Conservation (phyloP, 2,888 invertebrate genomes). For the Embidobia sp. region DNA sequence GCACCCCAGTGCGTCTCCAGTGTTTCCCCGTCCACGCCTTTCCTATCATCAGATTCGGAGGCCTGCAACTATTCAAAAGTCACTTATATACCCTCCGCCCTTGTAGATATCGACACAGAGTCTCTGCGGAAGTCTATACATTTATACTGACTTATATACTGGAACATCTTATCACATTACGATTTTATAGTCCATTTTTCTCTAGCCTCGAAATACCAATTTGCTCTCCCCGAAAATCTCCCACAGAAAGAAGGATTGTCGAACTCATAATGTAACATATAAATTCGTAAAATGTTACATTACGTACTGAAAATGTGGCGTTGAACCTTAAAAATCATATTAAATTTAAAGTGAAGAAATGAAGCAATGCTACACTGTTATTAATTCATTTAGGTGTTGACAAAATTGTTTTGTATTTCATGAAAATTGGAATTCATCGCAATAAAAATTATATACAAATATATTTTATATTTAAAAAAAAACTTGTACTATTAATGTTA, state of each 20-base stretch:
- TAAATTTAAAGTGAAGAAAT: too few species aligned
- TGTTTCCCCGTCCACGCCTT: conserved; percentile 69
- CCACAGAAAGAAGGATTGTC: conserved; percentile 15
- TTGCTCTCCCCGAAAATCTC: conserved; percentile 51
- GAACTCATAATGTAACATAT: conserved; percentile 17
- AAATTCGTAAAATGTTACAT: conserved; percentile 20
- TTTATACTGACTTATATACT: conserved; percentile 58
- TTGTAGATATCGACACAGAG: conserved; percentile 59
- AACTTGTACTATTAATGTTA: too few species aligned
- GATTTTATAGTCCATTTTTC: conserved; percentile 63
- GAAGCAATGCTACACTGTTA: too few species aligned
- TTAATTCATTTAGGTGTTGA: too few species aligned
- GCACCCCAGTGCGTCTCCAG: conserved; percentile 72
- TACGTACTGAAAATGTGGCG: too few species aligned
- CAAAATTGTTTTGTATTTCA: too few species aligned
- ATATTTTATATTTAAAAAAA: too few species aligned
- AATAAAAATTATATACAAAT: too few species aligned
- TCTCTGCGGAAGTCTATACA: conserved; percentile 58
- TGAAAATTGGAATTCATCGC: too few species aligned
- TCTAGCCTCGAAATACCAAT: conserved; percentile 57
- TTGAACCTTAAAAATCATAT: too few species aligned
- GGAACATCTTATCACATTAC: conserved; percentile 57
- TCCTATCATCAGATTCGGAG: conserved; percentile 71
- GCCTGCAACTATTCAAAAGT: conserved; percentile 71
- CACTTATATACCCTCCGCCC: conserved; percentile 66